A percentile compares a stretch with the other conserved stretches of the same genome.
Conservation (phyloP, 2,797 vertebrate genomes). For the Aplochiton taeniatus region DNA sequence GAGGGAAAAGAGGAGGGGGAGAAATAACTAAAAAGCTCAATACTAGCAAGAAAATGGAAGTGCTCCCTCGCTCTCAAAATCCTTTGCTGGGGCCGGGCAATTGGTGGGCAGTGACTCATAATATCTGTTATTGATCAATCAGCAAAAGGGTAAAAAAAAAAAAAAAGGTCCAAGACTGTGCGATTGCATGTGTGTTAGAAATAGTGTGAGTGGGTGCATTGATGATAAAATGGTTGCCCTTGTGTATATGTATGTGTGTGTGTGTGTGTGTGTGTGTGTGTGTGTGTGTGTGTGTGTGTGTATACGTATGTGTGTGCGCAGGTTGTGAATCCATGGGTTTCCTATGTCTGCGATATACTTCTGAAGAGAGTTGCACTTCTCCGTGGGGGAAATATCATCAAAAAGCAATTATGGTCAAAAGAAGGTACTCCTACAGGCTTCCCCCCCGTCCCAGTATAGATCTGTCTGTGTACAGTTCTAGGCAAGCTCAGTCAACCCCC, state of each 20-base stretch:
- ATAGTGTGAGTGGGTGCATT: background rate
- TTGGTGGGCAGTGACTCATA: slow-evolving; percentile 28
- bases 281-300: background rate
- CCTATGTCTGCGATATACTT: background rate
- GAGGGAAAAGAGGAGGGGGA: slow-evolving; percentile 1
- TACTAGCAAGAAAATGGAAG: background rate
- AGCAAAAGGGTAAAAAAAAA: slow-evolving; percentile 3
- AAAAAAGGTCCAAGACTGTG: background rate
- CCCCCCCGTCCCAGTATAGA: background rate
- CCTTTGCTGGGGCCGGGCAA: slow-evolving; percentile 10
- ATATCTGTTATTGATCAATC: slow-evolving; percentile 35
- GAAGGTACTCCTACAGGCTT: background rate
- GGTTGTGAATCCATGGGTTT: background rate
- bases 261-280: background rate
- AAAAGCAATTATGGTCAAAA: slow-evolving; percentile 10
- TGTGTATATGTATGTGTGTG: background rate
- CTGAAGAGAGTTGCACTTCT: background rate
- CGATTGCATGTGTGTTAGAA: background rate
- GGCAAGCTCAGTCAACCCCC: background rate
- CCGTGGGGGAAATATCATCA: slow-evolving; percentile 8
- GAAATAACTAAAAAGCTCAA: slow-evolving; percentile 21
- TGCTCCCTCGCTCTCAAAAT: background rate
- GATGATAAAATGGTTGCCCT: background rate
- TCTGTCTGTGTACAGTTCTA: background rate
- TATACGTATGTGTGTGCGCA: background rate